These are phyloP conservation scores for Tetragnatha montana DNA, from an alignment of 2,888 invertebrate species.

Conservation along the genomic window DNA sequence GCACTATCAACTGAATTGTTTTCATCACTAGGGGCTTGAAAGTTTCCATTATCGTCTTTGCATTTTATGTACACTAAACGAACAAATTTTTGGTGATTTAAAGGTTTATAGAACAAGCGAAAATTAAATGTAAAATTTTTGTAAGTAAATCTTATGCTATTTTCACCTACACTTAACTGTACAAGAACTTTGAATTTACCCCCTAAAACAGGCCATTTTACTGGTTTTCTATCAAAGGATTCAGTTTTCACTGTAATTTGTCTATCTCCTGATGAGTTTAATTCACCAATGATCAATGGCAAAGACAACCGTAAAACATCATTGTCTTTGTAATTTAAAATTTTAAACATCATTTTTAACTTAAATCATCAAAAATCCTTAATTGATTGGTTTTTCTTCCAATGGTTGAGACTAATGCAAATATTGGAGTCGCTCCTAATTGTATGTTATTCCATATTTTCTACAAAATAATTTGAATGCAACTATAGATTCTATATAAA, in stretches of 20 bases:
- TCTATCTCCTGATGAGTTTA: constrained; percentile 78
- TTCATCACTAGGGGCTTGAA: constrained; percentile 82
- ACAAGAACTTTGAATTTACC: constrained; percentile 61
- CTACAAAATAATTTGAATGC: too few species aligned
- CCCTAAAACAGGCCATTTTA: constrained; percentile 75
- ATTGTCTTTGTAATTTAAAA: constrained; percentile 39
- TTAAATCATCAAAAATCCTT: too few species aligned
- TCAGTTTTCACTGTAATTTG: constrained; percentile 99
- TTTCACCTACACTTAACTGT: constrained; percentile 46
- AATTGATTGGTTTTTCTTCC: too few species aligned
- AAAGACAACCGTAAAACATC: constrained; percentile 43
- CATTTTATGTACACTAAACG: constrained; percentile 89
- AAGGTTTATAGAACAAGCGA: constrained; percentile 80
- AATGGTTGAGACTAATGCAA: too few species aligned
- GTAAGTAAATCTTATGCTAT: constrained; percentile 44
- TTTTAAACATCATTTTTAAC: constrained; percentile 47
- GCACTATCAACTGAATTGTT: constrained; percentile 84
- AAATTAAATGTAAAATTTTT: constrained; percentile 75
- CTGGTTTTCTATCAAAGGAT: constrained; percentile 98
- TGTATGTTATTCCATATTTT: neutral
- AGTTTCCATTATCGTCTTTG: constrained; percentile 85
- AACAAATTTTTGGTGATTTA: constrained; percentile 81
- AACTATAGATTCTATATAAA: too few species aligned
- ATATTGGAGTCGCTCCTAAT: neutral
- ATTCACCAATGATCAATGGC: constrained; percentile 52